A percentile compares a stretch with the other conserved stretches of the same genome.
phyloP scores from a whole-genome alignment of 2,888 invertebrate species.

The Chrysopilus asiliformis region DNA sequence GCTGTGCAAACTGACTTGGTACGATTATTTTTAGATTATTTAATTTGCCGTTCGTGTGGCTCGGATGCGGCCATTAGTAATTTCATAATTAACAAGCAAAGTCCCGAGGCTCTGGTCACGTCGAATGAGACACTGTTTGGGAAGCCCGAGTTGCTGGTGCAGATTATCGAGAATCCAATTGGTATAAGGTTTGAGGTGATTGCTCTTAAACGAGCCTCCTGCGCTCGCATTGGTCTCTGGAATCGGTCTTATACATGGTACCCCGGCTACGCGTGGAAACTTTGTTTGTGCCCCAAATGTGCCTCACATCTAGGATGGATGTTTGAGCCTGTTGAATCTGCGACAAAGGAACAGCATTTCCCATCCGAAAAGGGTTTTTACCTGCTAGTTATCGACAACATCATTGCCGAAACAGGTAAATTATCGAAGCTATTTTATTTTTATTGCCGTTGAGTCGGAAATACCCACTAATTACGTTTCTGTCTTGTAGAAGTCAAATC shows the following conservation, averaged over 20 bases:
- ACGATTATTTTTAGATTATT: conserved; percentile 37
- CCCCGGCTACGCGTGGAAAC: conserved; percentile 50
- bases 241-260: conserved; percentile 48
- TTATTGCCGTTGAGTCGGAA: no score
- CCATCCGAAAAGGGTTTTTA: conserved; percentile 30
- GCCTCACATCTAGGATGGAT: conserved; percentile 49
- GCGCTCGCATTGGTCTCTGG: conserved; percentile 39
- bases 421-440: no score
- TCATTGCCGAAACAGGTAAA: conserved; percentile 31
- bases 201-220: conserved; percentile 41
- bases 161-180: conserved; percentile 43
- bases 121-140: conserved; percentile 43
- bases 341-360: conserved; percentile 19
- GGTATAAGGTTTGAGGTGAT: conserved; percentile 42
- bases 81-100: conserved; percentile 40
- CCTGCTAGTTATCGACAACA: conserved; percentile 25
- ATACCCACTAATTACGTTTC: no score
- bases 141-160: conserved; percentile 40
- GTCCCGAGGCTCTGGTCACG: conserved; percentile 38
- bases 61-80: conserved; percentile 43
- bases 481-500: conserved; percentile 8
- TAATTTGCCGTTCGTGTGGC: conserved; percentile 46
- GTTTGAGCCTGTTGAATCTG: conserved; percentile 37
- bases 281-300: conserved; percentile 48
- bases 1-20: no score